Base-by-base conservation (phyloP, 2,797 vertebrate species). In the Cirrhinus mrigala region DNA sequence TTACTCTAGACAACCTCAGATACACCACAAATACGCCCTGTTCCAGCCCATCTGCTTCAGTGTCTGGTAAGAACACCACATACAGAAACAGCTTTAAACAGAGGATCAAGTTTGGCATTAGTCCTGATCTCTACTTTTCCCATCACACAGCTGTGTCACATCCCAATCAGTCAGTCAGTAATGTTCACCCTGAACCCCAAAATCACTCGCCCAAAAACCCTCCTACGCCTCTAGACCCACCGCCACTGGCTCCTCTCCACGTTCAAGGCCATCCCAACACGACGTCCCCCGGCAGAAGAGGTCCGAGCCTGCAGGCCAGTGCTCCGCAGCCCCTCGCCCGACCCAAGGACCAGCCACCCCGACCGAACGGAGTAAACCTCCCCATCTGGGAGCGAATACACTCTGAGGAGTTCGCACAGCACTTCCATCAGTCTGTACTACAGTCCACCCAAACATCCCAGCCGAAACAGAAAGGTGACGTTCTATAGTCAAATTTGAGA, bases 351-450 rank as follows among this genome's bases (percentile, higher is more conserved):
- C 83, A 27, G 9, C 40, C 50, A 14, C 11, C 56, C 10, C 70
- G 69, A 9, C 18, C 73, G 1, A 99, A 99, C 89, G 96, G 96
- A 89, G 22, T 97, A 91, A 98, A 97, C 93, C 96, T 93, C 93
- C 97, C 97, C 90, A 94, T 96, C 16, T 99, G 98, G 98, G 98
- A 98, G 76, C 97, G 95, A 85, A 97, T 98, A 93, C 94, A 97
- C 8, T 96, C 97, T 0, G 98, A 99, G 91, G 97, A 99, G 89
- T 99, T 99, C 1, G 98, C 98, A 37, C 98, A 99, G 86, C 98
- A 99, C 93, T 99, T 99, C 94, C 98, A 99, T 0, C 97, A 99
- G 90, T 99, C 98, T 0, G 98, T 99, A 89, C 95, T 99, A 88
- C 98, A 99, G 95, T 99, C 98, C 85, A 99, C 98, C 0, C 98